These are phyloP conservation scores for Cynoglossus semilaevis DNA, from an alignment of 2,113 vertebrate species.

Conservation along the genomic window DNA sequence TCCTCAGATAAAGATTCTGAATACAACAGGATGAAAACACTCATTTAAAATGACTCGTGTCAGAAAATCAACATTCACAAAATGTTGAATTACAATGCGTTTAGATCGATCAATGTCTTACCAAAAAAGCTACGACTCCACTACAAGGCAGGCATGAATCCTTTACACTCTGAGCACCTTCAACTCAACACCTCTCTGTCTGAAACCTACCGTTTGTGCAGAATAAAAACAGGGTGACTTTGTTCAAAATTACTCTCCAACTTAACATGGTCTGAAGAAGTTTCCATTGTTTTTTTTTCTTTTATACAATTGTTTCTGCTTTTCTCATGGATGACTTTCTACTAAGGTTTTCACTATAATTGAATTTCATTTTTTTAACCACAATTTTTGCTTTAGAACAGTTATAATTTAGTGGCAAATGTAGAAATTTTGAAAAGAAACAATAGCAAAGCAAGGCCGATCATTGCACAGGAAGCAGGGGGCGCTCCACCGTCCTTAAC, in stretches of 20 bases:
- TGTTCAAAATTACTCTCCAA: constrained; percentile 78
- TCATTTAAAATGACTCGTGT: constrained; percentile 87
- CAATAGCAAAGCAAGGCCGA: constrained; percentile 91
- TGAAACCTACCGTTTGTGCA: constrained; percentile 92
- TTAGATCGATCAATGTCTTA: constrained; percentile 81
- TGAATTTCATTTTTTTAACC: constrained; percentile 52
- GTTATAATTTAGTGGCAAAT: constrained; percentile 90
- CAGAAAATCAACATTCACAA: constrained; percentile 97
- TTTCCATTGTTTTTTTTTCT: constrained; percentile 60
- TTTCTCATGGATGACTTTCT: constrained; percentile 85
- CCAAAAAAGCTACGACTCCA: constrained; percentile 92
- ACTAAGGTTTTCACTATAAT: constrained; percentile 71
- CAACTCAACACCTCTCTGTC: constrained; percentile 87
- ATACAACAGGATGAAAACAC: constrained; percentile 86
- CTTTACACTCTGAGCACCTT: constrained; percentile 93
- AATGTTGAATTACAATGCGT: constrained; percentile 88
- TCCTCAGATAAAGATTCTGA: constrained; percentile 87
- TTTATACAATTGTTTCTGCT: constrained; percentile 76
- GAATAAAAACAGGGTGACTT: constrained; percentile 89
- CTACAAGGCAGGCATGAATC: constrained; percentile 96
- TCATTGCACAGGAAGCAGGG: constrained; percentile 91
- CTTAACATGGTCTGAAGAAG: constrained; percentile 80
- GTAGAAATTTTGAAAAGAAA: constrained; percentile 91
- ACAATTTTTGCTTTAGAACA: constrained; percentile 79
- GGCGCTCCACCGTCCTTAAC: constrained; percentile 69